These are phyloP conservation scores for Sitophilus oryzae DNA, from an alignment of 1,140 invertebrate species.

Conservation along the genomic window DNA sequence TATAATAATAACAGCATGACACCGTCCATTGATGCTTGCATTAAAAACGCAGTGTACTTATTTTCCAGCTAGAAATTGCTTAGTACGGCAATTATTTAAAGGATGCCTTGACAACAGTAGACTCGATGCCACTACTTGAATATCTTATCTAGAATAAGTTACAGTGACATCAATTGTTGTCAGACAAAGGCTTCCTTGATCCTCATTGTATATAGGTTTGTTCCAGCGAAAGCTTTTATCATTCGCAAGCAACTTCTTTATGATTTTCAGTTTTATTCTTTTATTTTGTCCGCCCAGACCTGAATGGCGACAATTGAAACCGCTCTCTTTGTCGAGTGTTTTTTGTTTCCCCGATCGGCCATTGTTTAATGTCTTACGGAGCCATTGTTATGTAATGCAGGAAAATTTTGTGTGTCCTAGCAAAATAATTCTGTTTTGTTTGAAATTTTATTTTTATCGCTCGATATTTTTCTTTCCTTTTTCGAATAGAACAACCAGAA, in stretches of 20 bases:
- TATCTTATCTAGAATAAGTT: constrained; percentile 6
- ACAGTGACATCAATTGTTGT: constrained; percentile 21
- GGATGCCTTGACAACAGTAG: no score
- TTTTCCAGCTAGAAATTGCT: no score
- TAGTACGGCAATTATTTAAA: no score
- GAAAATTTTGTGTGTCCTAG: constrained; percentile 23
- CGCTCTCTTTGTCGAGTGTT: constrained; percentile 38
- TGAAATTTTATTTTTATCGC: background rate
- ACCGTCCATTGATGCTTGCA: no score
- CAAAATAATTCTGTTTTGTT: constrained; percentile 11
- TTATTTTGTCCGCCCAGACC: constrained; percentile 37
- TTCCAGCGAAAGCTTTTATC: constrained; percentile 38
- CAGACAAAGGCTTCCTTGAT: constrained; percentile 39
- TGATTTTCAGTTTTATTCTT: constrained; percentile 37
- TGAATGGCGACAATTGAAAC: constrained; percentile 42
- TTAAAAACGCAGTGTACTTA: no score
- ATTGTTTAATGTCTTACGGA: constrained; percentile 40
- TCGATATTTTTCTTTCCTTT: background rate
- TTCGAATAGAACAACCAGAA: no score
- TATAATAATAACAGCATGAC: no score
- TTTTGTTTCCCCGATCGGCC: constrained; percentile 39
- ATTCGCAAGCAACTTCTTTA: constrained; percentile 37
- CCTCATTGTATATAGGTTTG: constrained; percentile 39
- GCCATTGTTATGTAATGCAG: constrained; percentile 36
- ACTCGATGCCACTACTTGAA: no score